These are phyloP conservation scores for Calameuta pallipes DNA, from an alignment of 2,888 invertebrate species.

Conservation along the genomic window DNA sequence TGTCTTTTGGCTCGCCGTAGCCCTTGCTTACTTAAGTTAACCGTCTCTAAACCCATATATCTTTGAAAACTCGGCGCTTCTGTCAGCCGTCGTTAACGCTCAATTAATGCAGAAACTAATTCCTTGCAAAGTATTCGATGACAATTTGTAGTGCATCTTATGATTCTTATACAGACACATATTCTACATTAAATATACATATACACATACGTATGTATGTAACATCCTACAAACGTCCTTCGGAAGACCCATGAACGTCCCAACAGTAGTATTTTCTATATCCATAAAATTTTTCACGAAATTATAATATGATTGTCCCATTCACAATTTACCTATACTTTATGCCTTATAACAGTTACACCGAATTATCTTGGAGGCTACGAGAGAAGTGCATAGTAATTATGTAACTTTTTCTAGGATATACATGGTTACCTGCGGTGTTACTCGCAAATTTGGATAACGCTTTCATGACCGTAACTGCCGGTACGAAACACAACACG, in stretches of 20 bases:
- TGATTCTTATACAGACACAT: no score
- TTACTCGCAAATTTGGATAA: not conserved
- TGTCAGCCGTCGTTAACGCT: conserved; percentile 20
- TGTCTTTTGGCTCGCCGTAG: conserved; percentile 30
- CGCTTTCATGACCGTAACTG: not conserved
- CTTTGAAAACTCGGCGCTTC: conserved; percentile 33
- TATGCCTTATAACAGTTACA: not conserved
- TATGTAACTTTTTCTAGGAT: not conserved
- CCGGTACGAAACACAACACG: not conserved
- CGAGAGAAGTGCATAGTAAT: not conserved
- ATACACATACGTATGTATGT: no score
- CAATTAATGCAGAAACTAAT: conserved; percentile 25
- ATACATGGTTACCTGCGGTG: not conserved
- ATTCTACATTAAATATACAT: no score
- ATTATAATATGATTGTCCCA: not conserved
- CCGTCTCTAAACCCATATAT: conserved; percentile 35
- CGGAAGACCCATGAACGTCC: not conserved
- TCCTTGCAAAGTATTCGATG: not conserved
- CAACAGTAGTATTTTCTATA: not conserved
- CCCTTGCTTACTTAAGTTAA: conserved; percentile 26
- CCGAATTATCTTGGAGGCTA: not conserved
- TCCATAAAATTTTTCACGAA: not conserved
- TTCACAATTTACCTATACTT: not conserved
- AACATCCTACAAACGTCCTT: not conserved
- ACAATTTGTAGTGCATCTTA: not conserved